Percentiles rank a stretch among this genome's conserved stretches.
Evolutionary conservation across 2,888 invertebrate genomes (phyloP).

Genomic region (Balanococcus diminutus): DNA sequence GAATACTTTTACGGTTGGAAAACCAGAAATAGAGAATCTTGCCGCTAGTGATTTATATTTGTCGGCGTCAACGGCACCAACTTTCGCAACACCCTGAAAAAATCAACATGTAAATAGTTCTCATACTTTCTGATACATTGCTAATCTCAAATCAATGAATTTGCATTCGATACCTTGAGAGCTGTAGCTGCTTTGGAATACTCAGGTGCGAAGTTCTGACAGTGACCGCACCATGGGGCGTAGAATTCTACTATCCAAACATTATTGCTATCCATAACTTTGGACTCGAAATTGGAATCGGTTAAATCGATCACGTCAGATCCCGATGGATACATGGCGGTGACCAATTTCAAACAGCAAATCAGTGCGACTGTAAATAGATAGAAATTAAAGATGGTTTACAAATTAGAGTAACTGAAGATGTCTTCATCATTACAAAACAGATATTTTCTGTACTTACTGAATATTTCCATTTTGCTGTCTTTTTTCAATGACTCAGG

Average conservation of each 20-base stretch:
- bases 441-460: neutral
- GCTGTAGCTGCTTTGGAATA: slow-evolving; percentile 93
- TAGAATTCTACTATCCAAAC: slow-evolving; percentile 96
- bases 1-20: slow-evolving; percentile 96
- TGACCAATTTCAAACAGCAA: neutral
- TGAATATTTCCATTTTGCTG: neutral
- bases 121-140: neutral
- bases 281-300: slow-evolving; percentile 82
- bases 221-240: slow-evolving; percentile 96
- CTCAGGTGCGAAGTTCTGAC: slow-evolving; percentile 88
- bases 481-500: no score
- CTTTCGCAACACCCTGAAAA: slow-evolving; percentile 83
- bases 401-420: neutral
- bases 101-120: neutral
- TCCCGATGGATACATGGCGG: slow-evolving; percentile 63
- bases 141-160: no score
- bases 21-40: slow-evolving; percentile 84
- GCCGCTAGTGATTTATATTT: slow-evolving; percentile 80
- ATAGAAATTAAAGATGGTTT: no score
- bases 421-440: neutral
- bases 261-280: slow-evolving; percentile 81
- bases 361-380: slow-evolving; percentile 23
- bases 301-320: slow-evolving; percentile 85
- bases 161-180: slow-evolving; percentile 72
- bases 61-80: slow-evolving; percentile 93